Base-by-base conservation (phyloP, 2,888 invertebrate genomes). In the Odontothrips loti region DNA sequence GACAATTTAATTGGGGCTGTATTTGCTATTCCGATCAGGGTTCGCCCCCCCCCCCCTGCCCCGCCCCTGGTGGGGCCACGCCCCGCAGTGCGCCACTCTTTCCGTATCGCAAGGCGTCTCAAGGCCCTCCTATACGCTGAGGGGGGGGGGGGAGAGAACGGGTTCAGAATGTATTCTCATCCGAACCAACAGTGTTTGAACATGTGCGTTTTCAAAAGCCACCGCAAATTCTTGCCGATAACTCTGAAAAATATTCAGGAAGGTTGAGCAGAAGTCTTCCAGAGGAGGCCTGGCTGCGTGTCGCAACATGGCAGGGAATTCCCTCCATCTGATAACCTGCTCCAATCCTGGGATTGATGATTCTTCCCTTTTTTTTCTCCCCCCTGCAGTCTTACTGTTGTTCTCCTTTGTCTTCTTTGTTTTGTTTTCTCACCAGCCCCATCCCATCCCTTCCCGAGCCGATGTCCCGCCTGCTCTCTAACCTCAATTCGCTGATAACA, bases 1-100 rank as follows among this genome's bases (percentile, higher is more conserved):
- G 68, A 75, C 68, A 75, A 75, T 75, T 75, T 75, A 75, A 75
- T 75, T 75, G 68, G 68, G 68, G 68, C 68, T 23, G 23, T 75
- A 75, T 75, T 75, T 75, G 68, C 68, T 75, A 75, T 75, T 75
- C 68, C 68, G 68, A 75, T 75, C 68, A 75, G 68, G 68, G 68
- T 27, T 27, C 8, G 63, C 68, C 27, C 23, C 0, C 68, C 27
- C 68, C 27, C 58, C 15, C 34, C 58, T 15, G 15, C 15, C 58
- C n/a, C 58, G 10, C 58, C 34, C 34, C 34, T 43, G 3, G 3
- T 15, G 58, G 20, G 20, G 1, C 58, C 58, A 17, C 58, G 17
- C 58, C 58, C 58, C 58, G 34, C 34, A 43, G 34, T 6, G 34
- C 34, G 58, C 58, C 58, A 58, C 15, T 58, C 58, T 17, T 58